Base-by-base conservation (phyloP, 2,113 vertebrate species). In the Lampris megalopsis region DNA sequence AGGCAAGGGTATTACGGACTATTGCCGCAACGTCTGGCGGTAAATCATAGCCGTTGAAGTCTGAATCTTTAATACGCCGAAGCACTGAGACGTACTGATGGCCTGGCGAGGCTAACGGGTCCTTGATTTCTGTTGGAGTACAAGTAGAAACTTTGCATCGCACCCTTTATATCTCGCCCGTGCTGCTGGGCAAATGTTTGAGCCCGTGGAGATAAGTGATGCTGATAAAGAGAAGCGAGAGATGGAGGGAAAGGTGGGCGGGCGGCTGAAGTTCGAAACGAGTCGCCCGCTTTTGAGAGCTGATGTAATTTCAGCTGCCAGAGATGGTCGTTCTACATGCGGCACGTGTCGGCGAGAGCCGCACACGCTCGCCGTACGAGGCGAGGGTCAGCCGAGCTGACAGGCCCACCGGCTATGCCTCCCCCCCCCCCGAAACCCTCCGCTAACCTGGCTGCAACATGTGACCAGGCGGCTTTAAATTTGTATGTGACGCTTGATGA, bases 1-100 rank as follows among this genome's bases (percentile, higher is more conserved):
- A 61, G 64, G 63, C 80, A 79, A 79, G 76, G 84, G 80, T 90
- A 84, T 88, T 84, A 85, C 71, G 42, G 64, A 77, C 67, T 73
- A 63, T 69, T 75, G 77, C 85, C 63, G 65, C 86, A 87, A 83
- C 76, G 54, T 6, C 11, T 60, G 73, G 40, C 58, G 49, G 58
- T 88, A 83, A 84, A 85, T 90, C 84, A 82, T 80, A 24, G 50
- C 66, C 78, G 45, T 59, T 70, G 10, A 54, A 53, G 71, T 66
- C 40, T 71, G 54, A 68, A 75, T 72, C 59, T 76, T 67, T 62
- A 83, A 65, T 62, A 58, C 42, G 41, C 24, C 38, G 49, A 81
- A 24, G 61, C 48, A 42, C 64, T 84, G 49, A 73, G 79, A 83
- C 48, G 13, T 52, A 24, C 45, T 11, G 13, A 38, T 13, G 60